Evolutionary conservation across 2,797 vertebrate genomes (phyloP).

Genomic region (Melanotaenia parkinsoni): DNA sequence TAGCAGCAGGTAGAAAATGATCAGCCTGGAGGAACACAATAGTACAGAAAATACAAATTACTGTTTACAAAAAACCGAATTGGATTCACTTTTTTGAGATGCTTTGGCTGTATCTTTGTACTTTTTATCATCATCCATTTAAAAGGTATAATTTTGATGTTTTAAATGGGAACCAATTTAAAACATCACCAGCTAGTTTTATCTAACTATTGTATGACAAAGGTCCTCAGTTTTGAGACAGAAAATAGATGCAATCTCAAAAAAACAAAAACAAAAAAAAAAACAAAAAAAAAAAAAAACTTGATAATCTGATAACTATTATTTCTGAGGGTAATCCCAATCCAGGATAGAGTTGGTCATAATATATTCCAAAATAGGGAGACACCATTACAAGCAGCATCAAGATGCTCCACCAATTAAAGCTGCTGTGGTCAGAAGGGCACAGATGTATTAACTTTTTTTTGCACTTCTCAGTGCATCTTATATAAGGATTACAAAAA

Average conservation of each 20-base stretch:
- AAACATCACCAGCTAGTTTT: background rate
- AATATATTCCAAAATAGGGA: slow-evolving; percentile 1
- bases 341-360: slow-evolving; percentile 4
- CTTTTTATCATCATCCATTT: slow-evolving; percentile 10
- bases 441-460: background rate
- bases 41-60: slow-evolving; percentile 58
- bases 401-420: slow-evolving; percentile 21
- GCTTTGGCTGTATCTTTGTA: background rate
- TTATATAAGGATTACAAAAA: background rate
- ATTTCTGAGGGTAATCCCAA: background rate
- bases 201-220: background rate
- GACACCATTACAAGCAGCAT: slow-evolving; percentile 12
- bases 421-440: slow-evolving; percentile 16
- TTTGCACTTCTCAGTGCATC: slow-evolving; percentile 7
- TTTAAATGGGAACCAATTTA: slow-evolving; percentile 5
- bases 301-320: background rate
- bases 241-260: background rate
- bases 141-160: background rate
- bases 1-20: slow-evolving; percentile 63
- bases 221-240: background rate
- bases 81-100: slow-evolving; percentile 5
- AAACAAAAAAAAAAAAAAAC: background rate
- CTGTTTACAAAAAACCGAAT: slow-evolving; percentile 36
- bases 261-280: background rate
- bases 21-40: slow-evolving; percentile 59